Evolutionary conservation across 2,888 invertebrate species (phyloP).

Genomic region (Leucoptera coffeella): DNA sequence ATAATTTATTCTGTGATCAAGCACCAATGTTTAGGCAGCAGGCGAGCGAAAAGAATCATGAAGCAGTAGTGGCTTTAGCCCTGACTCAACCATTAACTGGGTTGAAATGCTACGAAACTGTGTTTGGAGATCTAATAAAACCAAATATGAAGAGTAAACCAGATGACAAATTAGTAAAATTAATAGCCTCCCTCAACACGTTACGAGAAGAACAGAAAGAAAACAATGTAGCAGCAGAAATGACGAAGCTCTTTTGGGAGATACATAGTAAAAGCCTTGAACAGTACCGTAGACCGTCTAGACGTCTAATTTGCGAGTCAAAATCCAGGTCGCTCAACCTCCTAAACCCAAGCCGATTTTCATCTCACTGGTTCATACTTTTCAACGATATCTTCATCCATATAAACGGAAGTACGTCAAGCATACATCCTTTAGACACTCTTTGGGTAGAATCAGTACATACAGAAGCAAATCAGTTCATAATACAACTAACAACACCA

Average conservation of each 20-base stretch:
- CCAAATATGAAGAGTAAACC: conserved; percentile 33
- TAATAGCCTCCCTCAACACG: conserved; percentile 55
- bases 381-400: conserved; percentile 79
- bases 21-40: conserved; percentile 47
- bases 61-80: conserved; percentile 54
- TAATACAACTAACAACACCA: conserved; percentile 67
- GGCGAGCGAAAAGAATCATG: conserved; percentile 47
- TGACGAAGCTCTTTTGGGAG: conserved; percentile 70
- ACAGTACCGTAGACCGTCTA: conserved; percentile 53
- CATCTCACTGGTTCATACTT: conserved; percentile 73
- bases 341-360: conserved; percentile 65
- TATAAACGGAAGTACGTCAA: conserved; percentile 60
- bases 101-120: conserved; percentile 57
- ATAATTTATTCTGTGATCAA: conserved; percentile 51
- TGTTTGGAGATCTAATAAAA: conserved; percentile 50
- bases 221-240: conserved; percentile 59
- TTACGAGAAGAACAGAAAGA: conserved; percentile 58
- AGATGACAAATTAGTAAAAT: conserved; percentile 50
- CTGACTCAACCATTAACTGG: conserved; percentile 57
- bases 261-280: conserved; percentile 59
- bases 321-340: conserved; percentile 63
- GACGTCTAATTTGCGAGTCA: conserved; percentile 76
- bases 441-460: conserved; percentile 76
- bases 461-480: conserved; percentile 56
- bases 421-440: conserved; percentile 62